Evolutionary conservation across 2,888 invertebrate genomes (phyloP).

Genomic region (Choristoneura rosaceana): DNA sequence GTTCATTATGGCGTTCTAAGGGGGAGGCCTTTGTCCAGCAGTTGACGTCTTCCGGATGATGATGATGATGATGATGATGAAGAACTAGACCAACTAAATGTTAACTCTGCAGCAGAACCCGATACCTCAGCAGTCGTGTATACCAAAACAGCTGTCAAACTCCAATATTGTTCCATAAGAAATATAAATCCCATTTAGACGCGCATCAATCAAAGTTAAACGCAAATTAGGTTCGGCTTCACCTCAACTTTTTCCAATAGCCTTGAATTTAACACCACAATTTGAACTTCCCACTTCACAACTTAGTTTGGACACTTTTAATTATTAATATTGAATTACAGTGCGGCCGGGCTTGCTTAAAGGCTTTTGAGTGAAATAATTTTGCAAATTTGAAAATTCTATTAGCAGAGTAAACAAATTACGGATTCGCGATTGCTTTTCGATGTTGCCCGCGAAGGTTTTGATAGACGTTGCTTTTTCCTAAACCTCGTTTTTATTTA

Average conservation of each 20-base stretch:
- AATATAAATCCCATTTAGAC: constrained; percentile 38
- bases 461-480: not conserved
- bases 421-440: constrained; percentile 27
- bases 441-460: not conserved
- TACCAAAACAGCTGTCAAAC: constrained; percentile 2
- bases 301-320: constrained; percentile 48
- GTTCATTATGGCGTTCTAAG: too few relatives aligned
- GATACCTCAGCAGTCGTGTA: not conserved
- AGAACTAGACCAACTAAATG: not conserved
- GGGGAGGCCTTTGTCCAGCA: too few relatives aligned
- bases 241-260: constrained; percentile 48
- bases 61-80: too few relatives aligned
- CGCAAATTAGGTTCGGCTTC: constrained; percentile 42
- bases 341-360: constrained; percentile 42
- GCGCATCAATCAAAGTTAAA: constrained; percentile 46
- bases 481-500: constrained; percentile 13
- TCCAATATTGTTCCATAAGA: constrained; percentile 14
- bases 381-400: constrained; percentile 42
- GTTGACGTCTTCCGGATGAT: too few relatives aligned
- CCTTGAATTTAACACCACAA: constrained; percentile 47
- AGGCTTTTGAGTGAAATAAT: constrained; percentile 40
- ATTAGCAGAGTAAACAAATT: constrained; percentile 40
- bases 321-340: constrained; percentile 52
- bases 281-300: constrained; percentile 47
- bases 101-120: not conserved